These are phyloP conservation scores for Choloepus didactylus DNA, from an alignment of 2,797 vertebrate genomes.

Conservation along the genomic window DNA sequence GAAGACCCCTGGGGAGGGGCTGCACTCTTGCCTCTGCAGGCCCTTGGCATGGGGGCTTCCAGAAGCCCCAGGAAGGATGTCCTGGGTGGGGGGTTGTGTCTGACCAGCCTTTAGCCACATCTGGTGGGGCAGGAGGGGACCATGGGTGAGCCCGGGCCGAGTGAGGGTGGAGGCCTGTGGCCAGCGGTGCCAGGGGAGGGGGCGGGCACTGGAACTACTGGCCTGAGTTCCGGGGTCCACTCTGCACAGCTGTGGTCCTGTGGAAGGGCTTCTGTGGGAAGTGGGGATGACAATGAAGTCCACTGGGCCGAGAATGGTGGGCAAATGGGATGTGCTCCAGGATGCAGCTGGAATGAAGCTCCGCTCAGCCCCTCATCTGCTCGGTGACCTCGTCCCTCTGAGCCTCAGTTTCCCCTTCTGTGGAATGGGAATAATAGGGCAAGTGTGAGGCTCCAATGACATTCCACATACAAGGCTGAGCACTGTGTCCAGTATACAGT, in stretches of 20 bases:
- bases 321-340: neutral
- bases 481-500: fast-evolving
- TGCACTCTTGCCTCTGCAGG: neutral
- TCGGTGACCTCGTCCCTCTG: neutral
- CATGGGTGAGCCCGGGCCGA: neutral
- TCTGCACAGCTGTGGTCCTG: fast-evolving
- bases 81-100: neutral
- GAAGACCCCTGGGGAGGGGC: neutral
- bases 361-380: fast-evolving
- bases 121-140: no score
- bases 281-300: fast-evolving
- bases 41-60: neutral
- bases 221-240: neutral
- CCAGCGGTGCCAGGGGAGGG: fast-evolving
- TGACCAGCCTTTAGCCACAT: neutral
- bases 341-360: neutral
- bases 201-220: no score
- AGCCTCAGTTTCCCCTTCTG: slow-evolving; percentile 13
- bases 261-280: fast-evolving
- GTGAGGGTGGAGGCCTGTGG: no score
- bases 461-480: fast-evolving
- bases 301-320: neutral
- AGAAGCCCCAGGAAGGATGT: neutral
- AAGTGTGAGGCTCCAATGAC: fast-evolving
- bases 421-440: no score